Conservation (phyloP, 2,888 invertebrate species). For the Archaeoteleia sp. region DNA sequence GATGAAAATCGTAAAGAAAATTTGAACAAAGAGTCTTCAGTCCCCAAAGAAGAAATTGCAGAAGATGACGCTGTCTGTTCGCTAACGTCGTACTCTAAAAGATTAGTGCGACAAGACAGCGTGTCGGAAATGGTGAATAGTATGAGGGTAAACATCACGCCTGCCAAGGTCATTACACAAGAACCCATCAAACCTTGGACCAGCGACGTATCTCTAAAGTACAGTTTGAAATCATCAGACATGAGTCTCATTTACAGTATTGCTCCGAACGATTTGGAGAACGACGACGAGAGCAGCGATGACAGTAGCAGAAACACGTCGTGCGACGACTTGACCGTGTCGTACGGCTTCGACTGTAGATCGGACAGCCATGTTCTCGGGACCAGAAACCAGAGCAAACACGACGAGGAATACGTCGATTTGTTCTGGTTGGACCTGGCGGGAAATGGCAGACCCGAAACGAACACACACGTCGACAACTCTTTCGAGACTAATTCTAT, state of each 20-base stretch:
- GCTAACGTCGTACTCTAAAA: conserved; percentile 15
- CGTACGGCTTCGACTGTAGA: background rate
- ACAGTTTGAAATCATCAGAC: conserved; percentile 62
- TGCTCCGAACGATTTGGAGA: conserved; percentile 56
- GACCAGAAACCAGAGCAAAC: background rate
- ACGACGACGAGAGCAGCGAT: too few relatives aligned
- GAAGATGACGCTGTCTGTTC: conserved; percentile 1
- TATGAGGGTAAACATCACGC: conserved; percentile 58
- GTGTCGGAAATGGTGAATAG: conserved; percentile 61
- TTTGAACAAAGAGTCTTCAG: background rate
- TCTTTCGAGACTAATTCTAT: conserved; percentile 18
- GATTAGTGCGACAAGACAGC: conserved; percentile 57
- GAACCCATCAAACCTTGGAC: background rate
- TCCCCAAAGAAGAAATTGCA: background rate
- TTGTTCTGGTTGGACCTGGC: conserved; percentile 32
- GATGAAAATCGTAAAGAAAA: background rate
- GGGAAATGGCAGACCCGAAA: background rate
- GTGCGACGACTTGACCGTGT: background rate
- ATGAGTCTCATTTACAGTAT: conserved; percentile 68
- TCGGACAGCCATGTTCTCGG: background rate
- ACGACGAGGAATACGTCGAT: background rate
- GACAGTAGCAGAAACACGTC: conserved; percentile 14
- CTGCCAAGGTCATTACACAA: too few relatives aligned
- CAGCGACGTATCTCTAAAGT: conserved; percentile 63
- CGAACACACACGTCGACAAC: background rate